Evolutionary conservation across 2,113 vertebrate species (phyloP), one percentile per base, ranked within the genome.

Genomic region (Zosterops lateralis): DNA sequence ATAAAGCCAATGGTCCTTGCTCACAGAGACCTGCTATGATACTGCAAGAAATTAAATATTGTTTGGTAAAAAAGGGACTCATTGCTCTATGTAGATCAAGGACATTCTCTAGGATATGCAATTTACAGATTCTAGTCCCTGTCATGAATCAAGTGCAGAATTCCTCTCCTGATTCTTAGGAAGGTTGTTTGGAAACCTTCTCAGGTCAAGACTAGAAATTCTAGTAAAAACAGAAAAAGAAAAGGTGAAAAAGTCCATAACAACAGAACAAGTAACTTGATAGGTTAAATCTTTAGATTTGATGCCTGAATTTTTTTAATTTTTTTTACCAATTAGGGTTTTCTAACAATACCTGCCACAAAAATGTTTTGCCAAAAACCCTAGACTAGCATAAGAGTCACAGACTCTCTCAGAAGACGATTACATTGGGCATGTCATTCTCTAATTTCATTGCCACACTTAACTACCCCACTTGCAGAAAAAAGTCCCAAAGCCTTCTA

Each of bases 321-420:
- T 42, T 64, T 72, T 47, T 90, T 61, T 47, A 79, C 19, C 1
- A 1, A 18, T n/a, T n/a, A 36, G 48, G 21, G 44, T 75, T 89
- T 94, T 75, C 48, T 22, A 79, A 14, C 34, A 65, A 18, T 51
- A 84, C 19, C 21, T 68, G 42, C 57, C 66, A 68, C 28, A 53
- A 70, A 64, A 93, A 58, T 9, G 11, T 36, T 90, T 84, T 81
- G 12, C 56, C 71, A 64, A 67, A 84, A 78, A 25, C 25, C 51
- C 40, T 48, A 50, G 42, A 16, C 14, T 32, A 51, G 44, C 54
- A 12, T 21, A 5, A 29, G 45, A 34, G 71, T 62, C 62, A 54
- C 56, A 48, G 20, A 47, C 7, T 61, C 45, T 53, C 3, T 1
- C 5, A 47, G 48, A 68, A 26, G 5, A 22, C 0, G 0, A 15